These are phyloP conservation scores for Formica aserva DNA, from an alignment of 2,888 invertebrate genomes.

Conservation along the genomic window DNA sequence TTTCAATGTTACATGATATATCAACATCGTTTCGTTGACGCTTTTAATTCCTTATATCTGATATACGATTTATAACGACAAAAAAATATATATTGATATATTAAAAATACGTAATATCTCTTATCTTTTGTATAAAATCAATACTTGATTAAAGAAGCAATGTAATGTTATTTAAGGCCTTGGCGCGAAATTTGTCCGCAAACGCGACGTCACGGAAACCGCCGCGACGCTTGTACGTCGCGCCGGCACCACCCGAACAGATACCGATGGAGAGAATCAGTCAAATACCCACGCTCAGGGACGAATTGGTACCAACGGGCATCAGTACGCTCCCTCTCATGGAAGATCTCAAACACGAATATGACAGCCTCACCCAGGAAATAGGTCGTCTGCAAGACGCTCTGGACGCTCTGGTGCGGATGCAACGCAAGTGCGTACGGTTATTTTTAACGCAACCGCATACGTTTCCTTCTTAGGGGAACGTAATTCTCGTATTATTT, in stretches of 20 bases:
- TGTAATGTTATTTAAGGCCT: slow-evolving; percentile 76
- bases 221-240: slow-evolving; percentile 89
- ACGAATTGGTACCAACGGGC: slow-evolving; percentile 93
- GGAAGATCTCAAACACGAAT: slow-evolving; percentile 93
- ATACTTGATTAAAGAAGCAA: neutral
- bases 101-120: neutral
- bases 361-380: slow-evolving; percentile 87
- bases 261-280: slow-evolving; percentile 79
- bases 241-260: slow-evolving; percentile 89
- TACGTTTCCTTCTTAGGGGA: neutral
- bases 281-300: slow-evolving; percentile 90
- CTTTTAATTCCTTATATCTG: neutral
- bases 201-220: slow-evolving; percentile 84
- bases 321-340: slow-evolving; percentile 91
- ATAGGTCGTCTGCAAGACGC: slow-evolving; percentile 95
- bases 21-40: neutral
- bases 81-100: neutral
- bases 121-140: neutral
- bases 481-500: neutral
- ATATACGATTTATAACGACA: neutral
- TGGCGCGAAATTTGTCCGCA: slow-evolving; percentile 89
- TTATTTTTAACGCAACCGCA: neutral
- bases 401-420: slow-evolving; percentile 92
- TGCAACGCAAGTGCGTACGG: slow-evolving; percentile 90
- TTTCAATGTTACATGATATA: neutral